These are phyloP conservation scores for Folsomia candida DNA, from an alignment of 2,888 invertebrate species.

Conservation along the genomic window DNA sequence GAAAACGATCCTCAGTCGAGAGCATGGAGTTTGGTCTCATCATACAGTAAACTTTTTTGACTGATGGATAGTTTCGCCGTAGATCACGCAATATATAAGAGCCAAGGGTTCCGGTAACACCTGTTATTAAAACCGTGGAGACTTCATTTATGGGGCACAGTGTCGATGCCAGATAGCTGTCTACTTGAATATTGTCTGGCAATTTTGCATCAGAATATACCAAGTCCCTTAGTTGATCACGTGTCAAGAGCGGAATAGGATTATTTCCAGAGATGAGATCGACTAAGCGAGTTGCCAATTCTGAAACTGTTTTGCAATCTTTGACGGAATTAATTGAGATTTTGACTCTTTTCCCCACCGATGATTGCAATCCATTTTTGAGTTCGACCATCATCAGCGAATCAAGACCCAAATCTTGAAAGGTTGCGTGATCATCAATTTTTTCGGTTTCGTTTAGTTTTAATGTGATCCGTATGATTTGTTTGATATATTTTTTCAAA, in stretches of 20 bases:
- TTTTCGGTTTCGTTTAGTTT: slow-evolving; percentile 24
- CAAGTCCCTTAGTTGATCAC: slow-evolving; percentile 15
- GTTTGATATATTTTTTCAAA: slow-evolving; percentile 17
- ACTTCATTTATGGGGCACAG: neutral
- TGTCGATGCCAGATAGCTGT: too few relatives aligned
- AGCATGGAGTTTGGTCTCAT: too few relatives aligned
- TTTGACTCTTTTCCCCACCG: too few relatives aligned
- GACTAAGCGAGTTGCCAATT: too few relatives aligned
- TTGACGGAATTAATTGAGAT: too few relatives aligned
- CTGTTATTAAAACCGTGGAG: slow-evolving; percentile 25
- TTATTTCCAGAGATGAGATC: slow-evolving; percentile 16
- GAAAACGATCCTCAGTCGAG: neutral
- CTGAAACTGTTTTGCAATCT: too few relatives aligned
- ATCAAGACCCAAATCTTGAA: slow-evolving; percentile 26
- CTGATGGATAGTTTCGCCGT: neutral
- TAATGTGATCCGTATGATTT: slow-evolving; percentile 8
- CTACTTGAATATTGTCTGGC: slow-evolving; percentile 9
- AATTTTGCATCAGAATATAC: slow-evolving; percentile 23
- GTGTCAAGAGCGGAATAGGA: neutral
- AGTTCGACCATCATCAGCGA: too few relatives aligned
- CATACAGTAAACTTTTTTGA: slow-evolving; percentile 17
- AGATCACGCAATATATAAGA: slow-evolving; percentile 25
- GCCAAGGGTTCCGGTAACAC: slow-evolving; percentile 27
- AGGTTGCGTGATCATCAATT: slow-evolving; percentile 23
- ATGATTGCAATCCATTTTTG: too few relatives aligned